Conservation (phyloP, 2,113 vertebrate species). For the Macquaria ambigua region DNA sequence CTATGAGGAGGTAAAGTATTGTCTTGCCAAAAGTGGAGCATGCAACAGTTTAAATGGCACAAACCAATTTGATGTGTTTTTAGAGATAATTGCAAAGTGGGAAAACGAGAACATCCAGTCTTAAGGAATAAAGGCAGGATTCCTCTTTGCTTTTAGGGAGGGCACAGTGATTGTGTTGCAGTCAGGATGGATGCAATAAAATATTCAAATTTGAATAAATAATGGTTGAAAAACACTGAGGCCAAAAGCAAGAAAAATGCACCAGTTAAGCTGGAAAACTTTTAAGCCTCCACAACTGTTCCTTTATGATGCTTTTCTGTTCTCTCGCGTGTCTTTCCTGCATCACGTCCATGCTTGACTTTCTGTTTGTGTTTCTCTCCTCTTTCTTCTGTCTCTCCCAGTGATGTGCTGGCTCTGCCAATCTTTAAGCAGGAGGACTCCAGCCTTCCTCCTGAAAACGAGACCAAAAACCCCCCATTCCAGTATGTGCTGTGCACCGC, state of each 20-base stretch:
- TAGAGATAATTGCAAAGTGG: constrained; percentile 1
- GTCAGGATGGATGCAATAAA: not conserved
- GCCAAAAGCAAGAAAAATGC: not conserved
- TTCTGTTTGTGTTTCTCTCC: constrained; percentile 14
- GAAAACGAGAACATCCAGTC: not conserved
- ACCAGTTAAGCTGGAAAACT: not conserved
- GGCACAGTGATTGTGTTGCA: constrained; percentile 13
- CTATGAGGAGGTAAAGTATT: no score
- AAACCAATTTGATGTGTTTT: constrained; percentile 4
- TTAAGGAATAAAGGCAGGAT: not conserved
- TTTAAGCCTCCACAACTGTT: not conserved
- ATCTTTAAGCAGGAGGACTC: constrained; percentile 99
- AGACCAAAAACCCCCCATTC: constrained; percentile 96
- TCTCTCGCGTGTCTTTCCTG: not conserved
- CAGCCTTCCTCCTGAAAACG: constrained; percentile 90
- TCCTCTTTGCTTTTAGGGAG: not conserved
- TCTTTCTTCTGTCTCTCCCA: constrained; percentile 60
- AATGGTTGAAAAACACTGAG: not conserved
- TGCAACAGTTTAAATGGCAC: constrained; percentile 5
- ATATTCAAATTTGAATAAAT: not conserved
- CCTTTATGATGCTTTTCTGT: not conserved
- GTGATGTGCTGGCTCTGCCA: constrained; percentile 97
- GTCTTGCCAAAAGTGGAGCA: not conserved
- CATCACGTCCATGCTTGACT: constrained; percentile 3
- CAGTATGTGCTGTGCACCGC: constrained; percentile 97